phyloP scores from a whole-genome alignment of 2,888 invertebrate species.

The Amphiduros pacificus region DNA sequence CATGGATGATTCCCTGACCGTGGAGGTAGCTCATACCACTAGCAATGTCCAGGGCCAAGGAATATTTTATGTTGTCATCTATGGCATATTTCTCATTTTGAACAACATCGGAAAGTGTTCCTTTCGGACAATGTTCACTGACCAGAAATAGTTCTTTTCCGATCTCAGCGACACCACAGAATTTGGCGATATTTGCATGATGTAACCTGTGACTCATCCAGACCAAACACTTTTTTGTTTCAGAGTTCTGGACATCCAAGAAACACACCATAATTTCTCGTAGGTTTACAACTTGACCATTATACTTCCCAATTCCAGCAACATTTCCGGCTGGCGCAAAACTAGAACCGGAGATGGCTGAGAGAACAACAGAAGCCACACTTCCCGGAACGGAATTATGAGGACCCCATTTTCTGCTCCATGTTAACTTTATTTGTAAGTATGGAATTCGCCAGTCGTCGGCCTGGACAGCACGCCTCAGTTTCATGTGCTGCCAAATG shows the following conservation, averaged over 20 bases:
- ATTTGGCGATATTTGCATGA: slow-evolving; percentile 35
- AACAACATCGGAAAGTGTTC: slow-evolving; percentile 43
- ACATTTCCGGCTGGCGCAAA: slow-evolving; percentile 1
- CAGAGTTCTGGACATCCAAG: not conserved
- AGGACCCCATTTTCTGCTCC: slow-evolving; percentile 11
- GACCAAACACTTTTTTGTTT: slow-evolving; percentile 15
- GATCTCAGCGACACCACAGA: slow-evolving; percentile 47
- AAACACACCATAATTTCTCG: slow-evolving; percentile 3
- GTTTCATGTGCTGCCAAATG: slow-evolving; percentile 30
- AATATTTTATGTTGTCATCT: slow-evolving; percentile 43
- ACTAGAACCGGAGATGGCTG: slow-evolving; percentile 5
- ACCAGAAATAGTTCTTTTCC: slow-evolving; percentile 37
- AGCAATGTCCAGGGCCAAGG: slow-evolving; percentile 38
- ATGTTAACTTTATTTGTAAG: not conserved
- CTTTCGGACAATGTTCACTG: slow-evolving; percentile 42
- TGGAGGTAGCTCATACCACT: slow-evolving; percentile 50
- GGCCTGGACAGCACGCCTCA: slow-evolving; percentile 21
- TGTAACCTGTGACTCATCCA: slow-evolving; percentile 22
- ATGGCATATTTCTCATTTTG: slow-evolving; percentile 43
- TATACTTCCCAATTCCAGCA: slow-evolving; percentile 9
- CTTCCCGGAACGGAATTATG: not conserved
- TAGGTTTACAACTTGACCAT: slow-evolving; percentile 10
- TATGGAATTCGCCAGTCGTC: slow-evolving; percentile 27
- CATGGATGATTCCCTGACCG: slow-evolving; percentile 45
- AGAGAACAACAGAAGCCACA: not conserved